A percentile compares a stretch with the other conserved stretches of the same genome.
phyloP scores from a whole-genome alignment of 2,113 vertebrate genomes.

The Panthera tigris region DNA sequence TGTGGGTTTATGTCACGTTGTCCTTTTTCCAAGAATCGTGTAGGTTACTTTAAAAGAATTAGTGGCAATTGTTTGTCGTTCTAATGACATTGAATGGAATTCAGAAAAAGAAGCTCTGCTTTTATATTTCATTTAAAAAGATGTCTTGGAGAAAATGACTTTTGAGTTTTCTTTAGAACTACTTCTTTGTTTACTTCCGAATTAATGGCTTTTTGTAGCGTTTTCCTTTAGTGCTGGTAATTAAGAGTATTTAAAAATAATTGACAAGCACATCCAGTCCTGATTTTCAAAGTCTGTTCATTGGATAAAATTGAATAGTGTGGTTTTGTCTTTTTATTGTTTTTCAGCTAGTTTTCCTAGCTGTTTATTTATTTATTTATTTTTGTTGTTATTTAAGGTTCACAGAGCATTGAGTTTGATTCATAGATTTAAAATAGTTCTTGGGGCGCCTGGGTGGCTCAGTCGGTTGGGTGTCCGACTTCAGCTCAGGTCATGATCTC shows the following conservation, averaged over 20 bases:
- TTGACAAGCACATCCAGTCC: not conserved
- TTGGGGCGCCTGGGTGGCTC: not conserved
- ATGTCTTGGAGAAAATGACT: conserved; percentile 36
- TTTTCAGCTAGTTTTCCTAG: not conserved
- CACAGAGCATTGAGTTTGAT: not conserved
- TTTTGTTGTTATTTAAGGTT: not conserved
- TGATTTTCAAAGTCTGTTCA: conserved; percentile 37
- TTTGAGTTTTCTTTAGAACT: conserved; percentile 32
- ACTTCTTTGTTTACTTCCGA: conserved; percentile 50
- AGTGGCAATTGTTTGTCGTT: not conserved
- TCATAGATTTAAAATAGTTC: not conserved
- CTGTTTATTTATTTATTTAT: not conserved
- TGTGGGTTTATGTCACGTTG: not conserved
- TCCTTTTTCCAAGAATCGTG: not conserved
- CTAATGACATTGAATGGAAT: not conserved
- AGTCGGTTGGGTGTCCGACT: no score
- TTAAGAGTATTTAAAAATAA: conserved; percentile 49
- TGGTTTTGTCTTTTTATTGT: not conserved
- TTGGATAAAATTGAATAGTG: conserved; percentile 3
- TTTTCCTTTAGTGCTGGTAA: conserved; percentile 39
- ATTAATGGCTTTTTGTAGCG: conserved; percentile 31
- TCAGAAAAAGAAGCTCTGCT: not conserved
- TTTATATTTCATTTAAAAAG: conserved; percentile 45
- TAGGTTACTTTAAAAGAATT: not conserved
- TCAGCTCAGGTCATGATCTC: no score